These are phyloP conservation scores for Zeus faber DNA, from an alignment of 2,113 vertebrate species.

Conservation along the genomic window DNA sequence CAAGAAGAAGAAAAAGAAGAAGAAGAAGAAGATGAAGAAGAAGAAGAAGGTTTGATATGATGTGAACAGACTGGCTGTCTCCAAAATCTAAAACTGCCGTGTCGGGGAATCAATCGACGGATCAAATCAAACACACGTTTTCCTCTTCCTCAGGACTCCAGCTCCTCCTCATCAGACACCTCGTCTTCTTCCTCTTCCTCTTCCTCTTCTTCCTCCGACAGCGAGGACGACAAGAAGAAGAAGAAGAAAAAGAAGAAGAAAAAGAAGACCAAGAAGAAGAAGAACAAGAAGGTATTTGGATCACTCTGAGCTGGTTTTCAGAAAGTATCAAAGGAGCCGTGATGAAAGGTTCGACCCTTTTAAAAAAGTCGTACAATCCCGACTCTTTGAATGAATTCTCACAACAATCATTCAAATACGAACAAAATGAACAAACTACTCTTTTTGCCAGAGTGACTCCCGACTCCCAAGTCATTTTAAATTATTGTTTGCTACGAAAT, in stretches of 20 bases:
- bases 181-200: slow-evolving; percentile 27
- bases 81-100: neutral
- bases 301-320: no score
- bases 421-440: no score
- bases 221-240: slow-evolving; percentile 58
- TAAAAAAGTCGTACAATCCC: no score
- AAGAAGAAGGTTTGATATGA: slow-evolving; percentile 35
- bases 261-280: slow-evolving; percentile 46
- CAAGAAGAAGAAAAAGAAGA: slow-evolving; percentile 32
- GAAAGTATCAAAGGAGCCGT: no score
- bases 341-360: no score
- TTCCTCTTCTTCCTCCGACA: slow-evolving; percentile 55
- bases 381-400: no score
- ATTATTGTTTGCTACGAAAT: no score
- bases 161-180: slow-evolving; percentile 51
- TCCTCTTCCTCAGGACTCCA: slow-evolving; percentile 38
- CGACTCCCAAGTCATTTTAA: no score
- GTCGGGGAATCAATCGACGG: neutral
- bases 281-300: slow-evolving; percentile 44
- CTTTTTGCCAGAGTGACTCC: no score
- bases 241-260: slow-evolving; percentile 53
- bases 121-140: neutral
- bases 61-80: no score
- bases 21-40: slow-evolving; percentile 21
- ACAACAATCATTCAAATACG: no score